A percentile compares a stretch with the other conserved stretches of the same genome.
phyloP scores from a whole-genome alignment of 2,888 invertebrate genomes.

The Andrena trimmerana region DNA sequence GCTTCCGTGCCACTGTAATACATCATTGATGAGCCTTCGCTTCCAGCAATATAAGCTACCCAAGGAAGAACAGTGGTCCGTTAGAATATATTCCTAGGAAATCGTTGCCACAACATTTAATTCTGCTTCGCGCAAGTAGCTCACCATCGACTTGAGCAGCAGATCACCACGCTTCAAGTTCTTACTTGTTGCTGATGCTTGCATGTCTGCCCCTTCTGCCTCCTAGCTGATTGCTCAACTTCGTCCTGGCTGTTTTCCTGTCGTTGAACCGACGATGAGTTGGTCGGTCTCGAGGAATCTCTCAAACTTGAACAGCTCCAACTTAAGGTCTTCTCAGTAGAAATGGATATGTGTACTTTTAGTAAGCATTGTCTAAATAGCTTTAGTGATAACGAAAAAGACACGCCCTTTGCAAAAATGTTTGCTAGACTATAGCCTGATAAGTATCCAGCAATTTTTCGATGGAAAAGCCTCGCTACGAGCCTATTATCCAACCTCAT shows the following conservation, averaged over 20 bases:
- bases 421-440: not conserved
- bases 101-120: not conserved
- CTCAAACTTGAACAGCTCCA: not conserved
- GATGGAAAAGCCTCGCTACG: not conserved
- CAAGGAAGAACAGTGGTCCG: not conserved
- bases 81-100: not conserved
- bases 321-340: not conserved
- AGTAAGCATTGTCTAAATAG: not conserved
- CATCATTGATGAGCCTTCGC: not conserved
- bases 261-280: conserved; percentile 36
- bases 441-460: not conserved
- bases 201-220: conserved; percentile 82
- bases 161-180: conserved; percentile 76
- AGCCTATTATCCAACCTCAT: not conserved
- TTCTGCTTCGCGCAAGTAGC: conserved; percentile 10
- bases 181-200: conserved; percentile 84
- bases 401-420: not conserved
- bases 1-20: no score
- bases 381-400: not conserved
- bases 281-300: conserved; percentile 23
- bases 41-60: not conserved
- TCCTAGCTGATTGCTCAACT: conserved; percentile 77
- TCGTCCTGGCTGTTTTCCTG: conserved; percentile 61
- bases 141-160: conserved; percentile 64
- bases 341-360: not conserved